A percentile compares a stretch with the other conserved stretches of the same genome.
phyloP scores from a whole-genome alignment of 1,140 invertebrate genomes.

The Nylanderia fulva region DNA sequence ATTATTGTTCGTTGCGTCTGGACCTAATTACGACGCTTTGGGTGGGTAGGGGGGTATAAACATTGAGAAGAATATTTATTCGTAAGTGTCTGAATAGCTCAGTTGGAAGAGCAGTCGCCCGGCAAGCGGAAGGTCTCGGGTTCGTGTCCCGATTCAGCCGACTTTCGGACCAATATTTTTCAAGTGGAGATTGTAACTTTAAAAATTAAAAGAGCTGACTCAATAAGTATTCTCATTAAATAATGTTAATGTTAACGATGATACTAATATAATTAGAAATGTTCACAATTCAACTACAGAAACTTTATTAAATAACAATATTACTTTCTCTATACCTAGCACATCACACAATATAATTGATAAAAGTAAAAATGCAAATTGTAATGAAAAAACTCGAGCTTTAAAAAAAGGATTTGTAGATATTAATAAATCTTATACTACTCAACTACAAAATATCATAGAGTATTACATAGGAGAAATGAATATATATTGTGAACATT shows the following conservation, averaged over 20 bases:
- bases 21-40: no score
- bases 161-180: no score
- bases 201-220: slow-evolving; percentile 14
- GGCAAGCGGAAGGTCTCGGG: no score
- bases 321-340: not conserved
- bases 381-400: not conserved
- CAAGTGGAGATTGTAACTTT: no score
- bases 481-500: not conserved
- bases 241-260: not conserved
- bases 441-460: not conserved
- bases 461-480: slow-evolving; percentile 13
- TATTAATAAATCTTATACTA: not conserved
- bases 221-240: no score
- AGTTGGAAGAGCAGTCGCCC: no score
- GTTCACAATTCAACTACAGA: not conserved
- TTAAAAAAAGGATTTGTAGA: not conserved
- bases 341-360: not conserved
- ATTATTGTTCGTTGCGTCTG: no score
- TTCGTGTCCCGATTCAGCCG: no score
- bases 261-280: not conserved
- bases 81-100: no score
- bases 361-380: not conserved
- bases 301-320: not conserved
- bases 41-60: no score
- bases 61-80: no score